Evolutionary conservation across 2,113 vertebrate genomes (phyloP), one percentile per base, ranked within the genome.

Genomic region (Rattus rattus): DNA sequence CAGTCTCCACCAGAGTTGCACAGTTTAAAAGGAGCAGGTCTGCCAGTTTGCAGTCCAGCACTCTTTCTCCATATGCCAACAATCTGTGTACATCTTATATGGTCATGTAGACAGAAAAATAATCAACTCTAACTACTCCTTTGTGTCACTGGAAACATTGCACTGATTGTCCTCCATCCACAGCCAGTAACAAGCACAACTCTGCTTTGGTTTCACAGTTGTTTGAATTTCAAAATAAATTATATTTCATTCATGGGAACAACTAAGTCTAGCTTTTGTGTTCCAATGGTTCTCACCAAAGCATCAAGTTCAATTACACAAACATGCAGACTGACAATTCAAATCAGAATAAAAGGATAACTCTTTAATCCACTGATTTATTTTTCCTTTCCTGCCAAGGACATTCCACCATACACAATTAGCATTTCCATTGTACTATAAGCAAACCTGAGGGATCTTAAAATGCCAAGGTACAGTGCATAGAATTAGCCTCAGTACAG

Each of bases 231-330:
- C 67, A 96, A 95, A 97, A 94, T 80, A 77, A 98, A 92, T 87
- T 87, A 14, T 65, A n/a, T 94, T 96, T 96, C 88, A 94, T 96
- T 93, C 80, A 87, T 93, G 26, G 76, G n/a, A 96, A 92, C 2
- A 92, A 49, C 86, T 91, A 88, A 86, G 13, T 92, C 28, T 28
- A 90, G 90, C 49, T 85, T 94, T 85, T 6, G 8, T 80, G 63
- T 96, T 94, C 97, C 85, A 96, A 3, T 80, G n/a, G 65, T 72
- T 97, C 86, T 94, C 92, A 92, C 61, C 88, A 97, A 96, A 97
- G 81, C 69, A 88, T 95, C 69, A 95, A 94, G 80, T 92, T 95
- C 91, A 94, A 94, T 90, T 89, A 96, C 10, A 90, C n/a, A 96
- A 94, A 95, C 87, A 86, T 65, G 43, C 13, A 84, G 52, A 79